A percentile compares a stretch with the other conserved stretches of the same genome.
Evolutionary conservation across 2,888 invertebrate genomes (phyloP).

Genomic region (Pardosa pseudoannulata): DNA sequence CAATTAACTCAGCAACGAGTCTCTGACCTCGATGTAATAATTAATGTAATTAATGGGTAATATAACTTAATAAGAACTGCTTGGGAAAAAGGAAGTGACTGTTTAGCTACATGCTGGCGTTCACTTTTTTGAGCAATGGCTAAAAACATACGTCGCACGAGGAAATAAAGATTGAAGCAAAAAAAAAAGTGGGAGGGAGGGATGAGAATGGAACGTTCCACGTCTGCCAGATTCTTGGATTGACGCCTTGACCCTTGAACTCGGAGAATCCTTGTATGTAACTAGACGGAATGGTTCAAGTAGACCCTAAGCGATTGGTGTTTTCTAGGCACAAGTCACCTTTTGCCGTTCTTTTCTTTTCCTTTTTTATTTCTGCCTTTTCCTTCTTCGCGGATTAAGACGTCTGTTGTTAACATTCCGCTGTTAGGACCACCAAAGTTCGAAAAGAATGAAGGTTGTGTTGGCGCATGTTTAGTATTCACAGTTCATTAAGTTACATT

Average conservation of each 20-base stretch:
- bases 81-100: neutral
- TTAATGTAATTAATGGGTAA: slow-evolving; percentile 12
- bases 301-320: neutral
- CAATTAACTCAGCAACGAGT: slow-evolving; percentile 13
- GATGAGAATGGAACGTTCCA: neutral
- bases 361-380: neutral
- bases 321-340: neutral
- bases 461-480: neutral
- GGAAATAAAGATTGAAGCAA: neutral
- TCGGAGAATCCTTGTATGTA: neutral
- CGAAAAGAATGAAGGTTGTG: neutral
- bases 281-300: slow-evolving; percentile 2
- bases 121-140: too few species aligned
- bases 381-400: neutral
- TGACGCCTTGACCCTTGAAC: slow-evolving; percentile 33
- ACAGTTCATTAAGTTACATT: neutral
- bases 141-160: neutral
- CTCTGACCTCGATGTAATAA: slow-evolving; percentile 29
- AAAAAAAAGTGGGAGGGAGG: neutral
- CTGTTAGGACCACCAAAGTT: neutral
- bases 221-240: slow-evolving; percentile 14
- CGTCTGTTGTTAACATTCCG: neutral
- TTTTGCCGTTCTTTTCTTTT: neutral
- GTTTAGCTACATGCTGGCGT: neutral
- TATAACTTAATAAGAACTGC: neutral